phyloP scores from a whole-genome alignment of 2,888 invertebrate genomes.

The Volucella bombylans region DNA sequence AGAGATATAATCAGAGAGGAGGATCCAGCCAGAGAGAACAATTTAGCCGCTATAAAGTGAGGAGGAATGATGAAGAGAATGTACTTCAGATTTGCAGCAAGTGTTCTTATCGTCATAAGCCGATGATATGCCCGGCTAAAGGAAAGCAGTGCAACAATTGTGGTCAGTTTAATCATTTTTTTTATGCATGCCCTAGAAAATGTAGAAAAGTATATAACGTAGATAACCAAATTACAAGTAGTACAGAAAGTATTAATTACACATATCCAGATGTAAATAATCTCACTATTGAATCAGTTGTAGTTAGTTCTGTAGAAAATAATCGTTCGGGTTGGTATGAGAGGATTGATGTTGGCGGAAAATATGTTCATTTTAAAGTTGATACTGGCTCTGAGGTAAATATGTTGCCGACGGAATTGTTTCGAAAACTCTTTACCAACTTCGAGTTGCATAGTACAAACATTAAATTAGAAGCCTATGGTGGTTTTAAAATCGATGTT shows the following conservation, averaged over 20 bases:
- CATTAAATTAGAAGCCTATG: no score
- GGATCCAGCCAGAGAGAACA: not conserved
- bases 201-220: constrained; percentile 13
- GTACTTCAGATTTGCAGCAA: not conserved
- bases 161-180: no score
- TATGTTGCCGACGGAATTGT: constrained; percentile 11
- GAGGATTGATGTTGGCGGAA: constrained; percentile 19
- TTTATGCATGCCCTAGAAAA: constrained; percentile 12
- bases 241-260: constrained; percentile 6
- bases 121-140: no score
- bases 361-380: constrained; percentile 15
- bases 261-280: constrained; percentile 20
- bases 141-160: no score
- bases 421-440: not conserved
- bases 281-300: constrained; percentile 21
- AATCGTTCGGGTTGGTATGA: constrained; percentile 13
- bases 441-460: no score
- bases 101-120: no score
- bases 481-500: no score
- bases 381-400: constrained; percentile 27
- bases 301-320: constrained; percentile 18
- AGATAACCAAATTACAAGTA: constrained; percentile 1
- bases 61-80: not conserved
- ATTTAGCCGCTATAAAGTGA: constrained; percentile 4
- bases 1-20: not conserved